These are phyloP conservation scores for Neotoxoptera formosana DNA, from an alignment of 1,140 invertebrate species.

Conservation along the genomic window DNA sequence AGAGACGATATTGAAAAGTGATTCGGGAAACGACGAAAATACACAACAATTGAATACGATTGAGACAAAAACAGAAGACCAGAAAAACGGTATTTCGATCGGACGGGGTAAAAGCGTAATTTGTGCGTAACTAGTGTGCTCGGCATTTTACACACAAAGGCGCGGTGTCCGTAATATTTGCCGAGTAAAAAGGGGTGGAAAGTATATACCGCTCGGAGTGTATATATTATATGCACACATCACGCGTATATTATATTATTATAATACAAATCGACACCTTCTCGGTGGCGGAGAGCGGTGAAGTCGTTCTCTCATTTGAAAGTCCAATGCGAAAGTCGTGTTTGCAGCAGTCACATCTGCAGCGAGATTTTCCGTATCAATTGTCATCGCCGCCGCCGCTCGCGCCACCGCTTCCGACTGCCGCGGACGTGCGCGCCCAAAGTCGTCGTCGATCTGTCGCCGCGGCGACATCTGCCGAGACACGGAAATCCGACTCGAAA, in stretches of 20 bases:
- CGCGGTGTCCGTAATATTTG: not conserved
- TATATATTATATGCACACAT: no score
- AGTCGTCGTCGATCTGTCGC: not conserved
- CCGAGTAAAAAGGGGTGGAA: not conserved
- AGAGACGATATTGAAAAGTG: not conserved
- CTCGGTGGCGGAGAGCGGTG: not conserved
- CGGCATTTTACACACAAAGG: not conserved
- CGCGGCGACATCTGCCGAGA: slow-evolving; percentile 50
- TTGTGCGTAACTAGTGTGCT: not conserved
- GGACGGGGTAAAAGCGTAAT: not conserved
- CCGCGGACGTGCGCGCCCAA: not conserved
- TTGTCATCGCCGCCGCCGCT: not conserved
- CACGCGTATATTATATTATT: not conserved
- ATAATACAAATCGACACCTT: slow-evolving; percentile 44
- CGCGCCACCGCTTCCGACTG: not conserved
- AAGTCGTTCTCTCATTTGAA: slow-evolving; percentile 1
- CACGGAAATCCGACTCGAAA: slow-evolving; percentile 51
- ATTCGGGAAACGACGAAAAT: not conserved
- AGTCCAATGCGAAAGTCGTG: slow-evolving; percentile 48
- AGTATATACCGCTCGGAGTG: not conserved
- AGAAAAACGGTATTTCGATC: not conserved
- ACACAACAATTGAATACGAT: not conserved
- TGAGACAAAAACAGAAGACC: not conserved
- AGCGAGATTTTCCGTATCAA: slow-evolving; percentile 42
- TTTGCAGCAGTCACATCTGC: slow-evolving; percentile 40